phyloP scores from a whole-genome alignment of 2,888 invertebrate genomes.

The Meiosimyza decipiens region DNA sequence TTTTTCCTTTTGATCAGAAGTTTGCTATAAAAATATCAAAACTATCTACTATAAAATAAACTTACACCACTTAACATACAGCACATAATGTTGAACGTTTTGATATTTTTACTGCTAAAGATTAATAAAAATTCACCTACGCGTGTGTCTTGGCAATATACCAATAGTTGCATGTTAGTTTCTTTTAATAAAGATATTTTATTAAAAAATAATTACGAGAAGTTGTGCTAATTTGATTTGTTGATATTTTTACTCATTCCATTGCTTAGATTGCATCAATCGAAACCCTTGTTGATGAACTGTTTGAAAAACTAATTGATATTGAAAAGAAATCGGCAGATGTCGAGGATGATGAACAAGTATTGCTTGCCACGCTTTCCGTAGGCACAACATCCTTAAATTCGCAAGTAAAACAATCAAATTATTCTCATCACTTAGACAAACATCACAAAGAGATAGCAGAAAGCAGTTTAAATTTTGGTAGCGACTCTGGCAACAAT shows the following conservation, averaged over 20 bases:
- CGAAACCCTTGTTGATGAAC: constrained; percentile 84
- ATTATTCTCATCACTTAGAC: constrained; percentile 19
- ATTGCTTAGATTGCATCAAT: constrained; percentile 77
- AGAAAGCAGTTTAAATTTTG: constrained; percentile 12
- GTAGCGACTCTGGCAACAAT: constrained; percentile 3
- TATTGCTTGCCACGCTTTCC: constrained; percentile 31
- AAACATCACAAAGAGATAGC: constrained; percentile 35
- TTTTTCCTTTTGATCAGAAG: too few relatives aligned
- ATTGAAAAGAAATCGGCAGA: constrained; percentile 68
- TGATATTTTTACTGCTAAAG: too few relatives aligned
- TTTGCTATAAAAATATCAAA: too few relatives aligned
- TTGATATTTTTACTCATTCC: constrained; percentile 1
- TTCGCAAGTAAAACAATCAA: constrained; percentile 23
- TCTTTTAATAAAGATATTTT: neutral
- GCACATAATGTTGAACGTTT: too few relatives aligned
- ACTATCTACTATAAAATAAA: too few relatives aligned
- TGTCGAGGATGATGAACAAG: constrained; percentile 50
- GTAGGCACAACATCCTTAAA: constrained; percentile 15
- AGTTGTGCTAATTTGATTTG: neutral
- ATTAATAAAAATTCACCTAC: too few relatives aligned
- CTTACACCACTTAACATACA: too few relatives aligned
- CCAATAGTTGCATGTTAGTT: too few relatives aligned
- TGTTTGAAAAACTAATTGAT: constrained; percentile 81
- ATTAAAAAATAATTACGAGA: neutral
- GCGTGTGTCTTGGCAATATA: too few relatives aligned